Evolutionary conservation across 37 sponge, comb jelly and placozoan genomes (phyloP), one percentile per base, ranked within the genome.

Genomic region (Eunapius fragilis): DNA sequence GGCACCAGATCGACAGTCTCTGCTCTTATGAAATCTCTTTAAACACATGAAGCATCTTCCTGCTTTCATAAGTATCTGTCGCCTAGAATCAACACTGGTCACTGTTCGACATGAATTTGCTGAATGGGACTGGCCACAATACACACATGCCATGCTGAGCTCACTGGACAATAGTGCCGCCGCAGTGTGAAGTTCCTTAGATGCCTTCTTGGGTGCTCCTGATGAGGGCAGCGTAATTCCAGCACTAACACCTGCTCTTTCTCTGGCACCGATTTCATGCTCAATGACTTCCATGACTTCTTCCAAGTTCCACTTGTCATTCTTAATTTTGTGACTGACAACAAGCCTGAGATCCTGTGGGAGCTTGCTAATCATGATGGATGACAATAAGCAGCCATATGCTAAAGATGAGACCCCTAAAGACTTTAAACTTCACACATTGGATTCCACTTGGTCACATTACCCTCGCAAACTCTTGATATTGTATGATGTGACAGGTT

Each of bases 251-350:
- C 19, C 14, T 12, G 58, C 58, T 79, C 82, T 87, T 82, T 68
- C 88, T 10, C 22, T 41, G 3, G 41, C 82, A 23, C n/a, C 69
- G 12, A 87, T 10, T 27, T 87, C 88, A 26, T 24, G 76, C 17
- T 75, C 69, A 36, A 85, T 31, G 11, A 78, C 45, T 36, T 68
- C 9, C 37, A 85, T 23, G 2, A 85, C 30, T 6, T 33, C 45
- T 26, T 85, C 86, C 72, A 85, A 37, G 13, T 77, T 76, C 85
- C 77, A 85, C 11, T 67, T 38, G 23, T 47, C 78, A 6, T 11
- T 69, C 7, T 38, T 25, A 41, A 48, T 74, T 31, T 74, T 27
- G 17, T 72, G 14, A 71, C 86, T 85, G 13, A 85, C 45, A 31
- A 31, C 70, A 3, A 85, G 48, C 2, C 26, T 49, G 24, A 85